phyloP scores from a whole-genome alignment of 2,797 vertebrate genomes.

The Neolamprologus multifasciatus region DNA sequence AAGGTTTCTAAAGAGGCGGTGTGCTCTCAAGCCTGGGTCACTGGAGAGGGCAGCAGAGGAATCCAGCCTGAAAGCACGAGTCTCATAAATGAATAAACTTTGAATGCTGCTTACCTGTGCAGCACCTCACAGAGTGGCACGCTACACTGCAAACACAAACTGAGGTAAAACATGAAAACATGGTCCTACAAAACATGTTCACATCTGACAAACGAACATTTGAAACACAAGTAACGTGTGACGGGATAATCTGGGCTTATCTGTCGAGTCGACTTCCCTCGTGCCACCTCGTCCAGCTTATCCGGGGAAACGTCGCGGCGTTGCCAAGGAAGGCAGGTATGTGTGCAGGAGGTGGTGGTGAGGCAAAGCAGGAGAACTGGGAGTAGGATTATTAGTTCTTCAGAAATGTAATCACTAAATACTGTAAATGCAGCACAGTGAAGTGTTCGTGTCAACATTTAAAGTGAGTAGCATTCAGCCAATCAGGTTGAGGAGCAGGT shows the following conservation, averaged over 20 bases:
- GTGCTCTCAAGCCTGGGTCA: background rate
- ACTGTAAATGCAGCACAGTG: background rate
- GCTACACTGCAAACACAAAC: fast-evolving
- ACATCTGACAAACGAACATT: background rate
- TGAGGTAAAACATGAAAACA: background rate
- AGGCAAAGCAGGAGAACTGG: background rate
- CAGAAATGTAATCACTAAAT: background rate
- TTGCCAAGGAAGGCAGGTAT: background rate
- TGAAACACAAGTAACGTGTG: fast-evolving
- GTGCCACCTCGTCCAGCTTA: background rate
- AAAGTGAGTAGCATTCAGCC: background rate
- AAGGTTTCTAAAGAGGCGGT: background rate
- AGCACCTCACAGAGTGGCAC: background rate
- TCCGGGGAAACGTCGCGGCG: fast-evolving
- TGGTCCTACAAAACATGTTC: background rate
- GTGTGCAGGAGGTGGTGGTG: background rate
- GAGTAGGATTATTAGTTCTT: no score
- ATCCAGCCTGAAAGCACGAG: fast-evolving
- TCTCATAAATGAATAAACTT: background rate
- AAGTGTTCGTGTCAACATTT: background rate
- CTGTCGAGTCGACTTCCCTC: fast-evolving
- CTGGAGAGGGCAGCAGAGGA: background rate
- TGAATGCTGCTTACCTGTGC: background rate
- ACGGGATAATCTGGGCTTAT: background rate
- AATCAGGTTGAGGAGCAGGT: background rate